Evolutionary conservation across 2,888 invertebrate genomes (phyloP).

Genomic region (Marasmarcha lunaedactyla): DNA sequence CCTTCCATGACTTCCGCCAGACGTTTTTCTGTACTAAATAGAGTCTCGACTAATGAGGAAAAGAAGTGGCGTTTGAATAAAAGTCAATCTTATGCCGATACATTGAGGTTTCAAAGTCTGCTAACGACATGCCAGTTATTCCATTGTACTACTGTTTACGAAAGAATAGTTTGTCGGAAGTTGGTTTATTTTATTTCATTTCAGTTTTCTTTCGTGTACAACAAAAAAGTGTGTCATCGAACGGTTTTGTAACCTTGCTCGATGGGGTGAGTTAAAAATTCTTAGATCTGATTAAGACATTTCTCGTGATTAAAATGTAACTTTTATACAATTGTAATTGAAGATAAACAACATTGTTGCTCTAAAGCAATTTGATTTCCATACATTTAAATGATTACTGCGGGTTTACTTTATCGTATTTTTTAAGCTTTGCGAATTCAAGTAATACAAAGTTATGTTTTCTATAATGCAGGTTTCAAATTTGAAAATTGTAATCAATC

Average conservation of each 20-base stretch:
- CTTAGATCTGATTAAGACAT: constrained; percentile 9
- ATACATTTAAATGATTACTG: too few relatives aligned
- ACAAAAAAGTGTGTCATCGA: constrained; percentile 3
- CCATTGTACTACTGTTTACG: not conserved
- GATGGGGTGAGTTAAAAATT: constrained; percentile 2
- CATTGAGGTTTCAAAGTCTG: constrained; percentile 18
- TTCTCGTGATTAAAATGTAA: not conserved
- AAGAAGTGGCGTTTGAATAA: constrained; percentile 7
- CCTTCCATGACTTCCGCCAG: constrained; percentile 33
- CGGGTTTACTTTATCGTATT: too few relatives aligned
- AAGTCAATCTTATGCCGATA: constrained; percentile 20
- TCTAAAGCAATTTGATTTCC: constrained; percentile 21
- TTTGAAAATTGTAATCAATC: too few relatives aligned
- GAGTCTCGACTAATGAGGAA: constrained; percentile 34
- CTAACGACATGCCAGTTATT: not conserved
- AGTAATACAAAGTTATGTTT: too few relatives aligned
- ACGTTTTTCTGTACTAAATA: constrained; percentile 30
- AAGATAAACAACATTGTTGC: too few relatives aligned
- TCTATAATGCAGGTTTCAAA: too few relatives aligned
- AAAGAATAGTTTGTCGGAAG: not conserved
- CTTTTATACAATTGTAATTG: too few relatives aligned
- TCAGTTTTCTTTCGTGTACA: not conserved
- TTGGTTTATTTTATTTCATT: not conserved
- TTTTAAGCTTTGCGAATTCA: too few relatives aligned
- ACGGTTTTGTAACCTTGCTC: constrained; percentile 1